phyloP scores from a whole-genome alignment of 2,113 vertebrate genomes.

The Pogonocichla stellata region DNA sequence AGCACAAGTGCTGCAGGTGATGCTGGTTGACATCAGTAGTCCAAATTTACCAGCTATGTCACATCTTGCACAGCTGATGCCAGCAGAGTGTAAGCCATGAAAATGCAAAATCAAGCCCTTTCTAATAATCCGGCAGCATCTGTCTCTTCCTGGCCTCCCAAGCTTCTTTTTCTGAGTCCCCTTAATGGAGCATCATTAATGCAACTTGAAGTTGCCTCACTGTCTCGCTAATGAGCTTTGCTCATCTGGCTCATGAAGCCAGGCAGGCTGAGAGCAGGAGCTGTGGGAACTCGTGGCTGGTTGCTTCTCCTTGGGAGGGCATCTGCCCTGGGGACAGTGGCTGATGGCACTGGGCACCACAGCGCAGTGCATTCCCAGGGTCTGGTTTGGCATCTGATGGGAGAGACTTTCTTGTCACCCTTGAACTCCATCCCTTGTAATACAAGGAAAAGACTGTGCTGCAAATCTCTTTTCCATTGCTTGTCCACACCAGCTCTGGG shows the following conservation, averaged over 20 bases:
- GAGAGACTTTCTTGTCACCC: not conserved
- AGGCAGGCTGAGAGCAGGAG: not conserved
- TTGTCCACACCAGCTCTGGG: not conserved
- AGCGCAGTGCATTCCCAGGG: fast-evolving
- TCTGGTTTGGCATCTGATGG: not conserved
- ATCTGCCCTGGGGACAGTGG: not conserved
- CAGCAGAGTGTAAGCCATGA: not conserved
- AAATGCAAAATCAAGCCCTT: not conserved
- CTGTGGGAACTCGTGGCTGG: fast-evolving
- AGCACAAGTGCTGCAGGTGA: not conserved
- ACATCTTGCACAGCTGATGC: conserved; percentile 8
- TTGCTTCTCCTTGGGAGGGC: not conserved
- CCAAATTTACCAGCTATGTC: not conserved
- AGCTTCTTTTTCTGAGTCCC: not conserved
- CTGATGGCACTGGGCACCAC: not conserved
- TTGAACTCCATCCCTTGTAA: not conserved
- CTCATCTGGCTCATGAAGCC: not conserved
- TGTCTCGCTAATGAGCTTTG: conserved; percentile 25
- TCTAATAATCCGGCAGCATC: conserved; percentile 20
- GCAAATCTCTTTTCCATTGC: not conserved
- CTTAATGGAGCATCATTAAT: conserved; percentile 16
- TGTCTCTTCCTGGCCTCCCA: not conserved
- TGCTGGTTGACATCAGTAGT: conserved; percentile 15
- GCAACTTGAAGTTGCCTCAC: not conserved
- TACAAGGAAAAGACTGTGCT: not conserved